A percentile compares a stretch with the other conserved stretches of the same genome.
Conservation (phyloP, 2,797 vertebrate genomes). For the Acrossocheilus wenchowensis region DNA sequence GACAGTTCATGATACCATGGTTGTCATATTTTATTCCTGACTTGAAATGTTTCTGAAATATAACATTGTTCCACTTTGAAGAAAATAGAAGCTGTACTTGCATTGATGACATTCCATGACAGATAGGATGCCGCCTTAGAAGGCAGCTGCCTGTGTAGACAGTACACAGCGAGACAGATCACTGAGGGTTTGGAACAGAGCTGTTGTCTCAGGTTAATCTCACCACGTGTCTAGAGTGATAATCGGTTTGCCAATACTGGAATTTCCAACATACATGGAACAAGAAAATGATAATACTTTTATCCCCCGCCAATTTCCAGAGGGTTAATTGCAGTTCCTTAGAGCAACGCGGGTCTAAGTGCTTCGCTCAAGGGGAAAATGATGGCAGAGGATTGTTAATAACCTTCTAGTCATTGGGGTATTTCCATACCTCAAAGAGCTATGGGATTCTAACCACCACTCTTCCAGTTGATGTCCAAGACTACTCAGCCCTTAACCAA, state of each 20-base stretch:
- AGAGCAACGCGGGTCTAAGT: slow-evolving; percentile 19
- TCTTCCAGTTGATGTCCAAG: slow-evolving; percentile 17
- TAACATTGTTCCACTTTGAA: background rate
- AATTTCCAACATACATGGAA: background rate
- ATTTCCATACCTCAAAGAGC: slow-evolving; percentile 34
- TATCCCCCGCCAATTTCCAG: slow-evolving; percentile 8
- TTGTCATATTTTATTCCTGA: no score
- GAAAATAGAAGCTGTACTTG: background rate
- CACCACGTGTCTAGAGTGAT: slow-evolving; percentile 8
- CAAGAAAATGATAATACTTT: slow-evolving; percentile 26
- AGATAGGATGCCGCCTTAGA: background rate
- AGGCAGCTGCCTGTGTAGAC: background rate
- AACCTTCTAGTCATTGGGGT: background rate
- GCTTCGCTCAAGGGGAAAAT: slow-evolving; percentile 20
- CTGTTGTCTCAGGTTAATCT: slow-evolving; percentile 18
- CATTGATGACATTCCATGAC: background rate
- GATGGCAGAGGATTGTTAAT: slow-evolving; percentile 30
- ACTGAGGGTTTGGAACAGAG: background rate
- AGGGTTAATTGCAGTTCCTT: slow-evolving; percentile 35
- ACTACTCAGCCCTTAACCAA: background rate
- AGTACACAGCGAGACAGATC: background rate
- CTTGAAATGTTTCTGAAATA: no score
- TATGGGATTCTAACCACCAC: slow-evolving; percentile 24
- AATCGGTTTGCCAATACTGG: slow-evolving; percentile 20
- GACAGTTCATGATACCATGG: no score